Evolutionary conservation across 1,140 invertebrate genomes (phyloP), one percentile per base, ranked within the genome.

Genomic region (Mycetomoellerius zeteki): DNA sequence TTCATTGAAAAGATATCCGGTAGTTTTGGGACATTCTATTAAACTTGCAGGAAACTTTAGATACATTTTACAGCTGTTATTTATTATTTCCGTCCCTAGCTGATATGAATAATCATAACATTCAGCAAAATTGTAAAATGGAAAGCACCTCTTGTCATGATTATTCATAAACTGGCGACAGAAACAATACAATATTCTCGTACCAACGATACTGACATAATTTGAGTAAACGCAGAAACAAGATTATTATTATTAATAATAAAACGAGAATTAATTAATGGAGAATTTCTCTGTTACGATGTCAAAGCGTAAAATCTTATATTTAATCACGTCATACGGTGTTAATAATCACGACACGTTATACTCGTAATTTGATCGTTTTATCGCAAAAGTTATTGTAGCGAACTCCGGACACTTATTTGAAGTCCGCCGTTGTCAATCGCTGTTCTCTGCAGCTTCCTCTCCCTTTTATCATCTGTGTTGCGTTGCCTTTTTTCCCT

Each of bases 381-480:
- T 73, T 84, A 69, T 62, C 73, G 69, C 14, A 47, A 37, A 27
- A 24, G 80, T 27, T 75, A 75, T 84, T 84, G 69, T 33, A 82
- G 54, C 27, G 54, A 62, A 84, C 80, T 56, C 56, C 27, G 69
- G 54, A 84, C 54, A 73, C 80, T 84, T 84, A 84, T 84, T 84
- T 84, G 69, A 75, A 84, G 69, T 67, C 24, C 43, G 80, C 14
- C 52, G 52, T 72, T 72, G 67, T 52, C 78, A 82, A 82, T 82
- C 65, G 80, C 67, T 65, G 37, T 60, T 72, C 67, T 19, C 64
- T 43, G 33, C 27, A 73, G 80, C 69, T 73, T 84, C 69, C 54
- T 75, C 69, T 73, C 56, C 69, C 54, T 84, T 84, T 84, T 73
- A 73, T 73, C 80, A 37, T 73, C 21, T 43, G 33, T 43, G n/a